Base-by-base conservation (phyloP, 2,888 invertebrate genomes). In the Limnephilus marmoratus region DNA sequence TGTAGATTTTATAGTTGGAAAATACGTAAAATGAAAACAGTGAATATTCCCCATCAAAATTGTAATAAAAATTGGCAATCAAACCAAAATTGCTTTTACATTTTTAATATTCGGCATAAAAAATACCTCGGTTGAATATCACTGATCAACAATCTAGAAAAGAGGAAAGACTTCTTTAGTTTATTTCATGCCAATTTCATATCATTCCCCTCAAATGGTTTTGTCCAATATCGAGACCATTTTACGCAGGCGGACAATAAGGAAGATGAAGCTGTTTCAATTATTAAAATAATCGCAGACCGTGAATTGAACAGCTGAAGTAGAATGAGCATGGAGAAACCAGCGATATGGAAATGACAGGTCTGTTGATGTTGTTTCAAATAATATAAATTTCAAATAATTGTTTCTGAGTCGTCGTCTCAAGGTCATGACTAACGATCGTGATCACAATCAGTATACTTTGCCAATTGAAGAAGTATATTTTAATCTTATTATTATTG, bases 201-300 rank as follows among this genome's bases (percentile, higher is more conserved):
- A 68, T 24, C 24, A 68, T 68, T 68, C 9, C 24, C 24, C 68
- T 68, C 18, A 1, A 68, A 68, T 68, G 24, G 18, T 1, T 68
- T 24, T 9, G 18, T 68, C 9, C 68, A 68, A 68, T 68, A 68
- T 68, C 7, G 68, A 68, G 24, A 5, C 24, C 68, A 24, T 68
- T 68, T 68, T 68, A 68, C 68, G 68, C 68, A 68, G 82, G 18
- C 31, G 9, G 31, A 82, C 82, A 82, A 82, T 81, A 81, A 15
- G 82, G 82, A 68, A 68, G 82, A 34, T 82, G 82, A 82, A 82
- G 29, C 31, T 31, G 82, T 82, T 82, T 82, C 82, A 13, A 82
- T 82, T 82, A 82, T 82, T 82, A 82, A 81, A 82, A 82, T 82
- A 82, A 82, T 82, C 31, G 4, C 13, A 7, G 82, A 82, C 34